A percentile compares a stretch with the other conserved stretches of the same genome.
These are phyloP conservation scores for Perca fluviatilis DNA, from an alignment of 2,113 vertebrate genomes.

Conservation along the genomic window DNA sequence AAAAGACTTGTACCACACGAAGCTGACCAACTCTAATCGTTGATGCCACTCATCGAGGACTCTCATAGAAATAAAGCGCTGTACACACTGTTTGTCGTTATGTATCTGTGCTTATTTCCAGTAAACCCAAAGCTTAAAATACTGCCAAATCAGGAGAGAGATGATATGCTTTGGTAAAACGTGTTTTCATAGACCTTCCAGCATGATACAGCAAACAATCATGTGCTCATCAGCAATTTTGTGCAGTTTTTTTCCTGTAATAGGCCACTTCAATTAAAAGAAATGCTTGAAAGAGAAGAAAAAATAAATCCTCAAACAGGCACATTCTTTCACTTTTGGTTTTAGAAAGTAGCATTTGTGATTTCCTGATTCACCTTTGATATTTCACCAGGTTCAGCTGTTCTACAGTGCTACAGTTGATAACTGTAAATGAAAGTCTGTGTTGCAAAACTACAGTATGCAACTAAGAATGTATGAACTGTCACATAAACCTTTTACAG, in stretches of 20 bases:
- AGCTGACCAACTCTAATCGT: constrained; percentile 31
- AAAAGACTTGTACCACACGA: constrained; percentile 40
- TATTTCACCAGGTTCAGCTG: constrained; percentile 64
- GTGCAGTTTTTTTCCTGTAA: constrained; percentile 41
- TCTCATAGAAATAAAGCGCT: constrained; percentile 17
- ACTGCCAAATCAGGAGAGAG: constrained; percentile 20
- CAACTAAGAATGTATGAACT: constrained; percentile 29
- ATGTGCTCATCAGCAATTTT: constrained; percentile 33
- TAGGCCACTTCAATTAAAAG: constrained; percentile 13
- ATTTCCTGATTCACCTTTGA: constrained; percentile 51
- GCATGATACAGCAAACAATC: constrained; percentile 26
- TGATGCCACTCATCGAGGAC: constrained; percentile 3
- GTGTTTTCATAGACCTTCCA: constrained; percentile 30
- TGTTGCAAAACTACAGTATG: constrained; percentile 49
- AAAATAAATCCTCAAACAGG: neutral
- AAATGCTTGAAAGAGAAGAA: constrained; percentile 13
- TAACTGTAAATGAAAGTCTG: constrained; percentile 48
- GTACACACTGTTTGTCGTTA: constrained; percentile 31
- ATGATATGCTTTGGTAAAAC: constrained; percentile 31
- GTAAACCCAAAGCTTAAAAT: constrained; percentile 50
- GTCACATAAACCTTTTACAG: constrained; percentile 73
- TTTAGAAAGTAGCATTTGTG: constrained; percentile 25
- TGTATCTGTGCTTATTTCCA: constrained; percentile 56
- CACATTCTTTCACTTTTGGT: neutral
- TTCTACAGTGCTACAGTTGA: constrained; percentile 79